Conservation (phyloP, 2,888 invertebrate genomes). For the Drosophila mettleri region DNA sequence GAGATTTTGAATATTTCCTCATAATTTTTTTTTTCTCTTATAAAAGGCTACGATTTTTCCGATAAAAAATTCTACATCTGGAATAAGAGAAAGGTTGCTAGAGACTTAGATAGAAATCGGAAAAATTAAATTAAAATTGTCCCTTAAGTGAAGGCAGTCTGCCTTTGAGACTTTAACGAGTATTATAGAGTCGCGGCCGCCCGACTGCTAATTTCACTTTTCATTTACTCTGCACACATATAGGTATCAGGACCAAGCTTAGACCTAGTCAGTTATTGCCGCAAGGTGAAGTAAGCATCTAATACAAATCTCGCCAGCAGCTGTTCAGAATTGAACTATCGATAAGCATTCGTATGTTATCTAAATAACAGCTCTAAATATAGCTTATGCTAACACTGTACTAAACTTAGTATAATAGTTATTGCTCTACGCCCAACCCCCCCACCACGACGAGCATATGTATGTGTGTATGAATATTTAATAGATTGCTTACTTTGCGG, state of each 20-base stretch:
- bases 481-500: constrained; percentile 16
- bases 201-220: too few relatives aligned
- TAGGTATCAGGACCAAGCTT: too few relatives aligned
- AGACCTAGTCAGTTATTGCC: constrained; percentile 1
- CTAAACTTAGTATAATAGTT: neutral
- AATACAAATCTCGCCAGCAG: neutral
- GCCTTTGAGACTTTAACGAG: neutral
- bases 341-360: neutral
- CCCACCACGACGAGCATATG: neutral
- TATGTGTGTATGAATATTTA: neutral
- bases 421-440: too few relatives aligned
- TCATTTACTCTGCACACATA: too few relatives aligned
- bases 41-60: too few relatives aligned
- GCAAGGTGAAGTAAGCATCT: neutral
- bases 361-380: constrained; percentile 4
- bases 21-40: too few relatives aligned
- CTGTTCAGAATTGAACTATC: neutral
- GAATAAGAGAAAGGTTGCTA: too few relatives aligned
- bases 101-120: too few relatives aligned
- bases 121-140: too few relatives aligned
- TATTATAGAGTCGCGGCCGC: neutral
- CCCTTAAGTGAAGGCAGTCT: too few relatives aligned
- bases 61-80: too few relatives aligned
- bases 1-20: too few relatives aligned
- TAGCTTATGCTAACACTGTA: neutral